These are phyloP conservation scores for Cynoglossus semilaevis DNA, from an alignment of 2,113 vertebrate genomes.

Conservation along the genomic window DNA sequence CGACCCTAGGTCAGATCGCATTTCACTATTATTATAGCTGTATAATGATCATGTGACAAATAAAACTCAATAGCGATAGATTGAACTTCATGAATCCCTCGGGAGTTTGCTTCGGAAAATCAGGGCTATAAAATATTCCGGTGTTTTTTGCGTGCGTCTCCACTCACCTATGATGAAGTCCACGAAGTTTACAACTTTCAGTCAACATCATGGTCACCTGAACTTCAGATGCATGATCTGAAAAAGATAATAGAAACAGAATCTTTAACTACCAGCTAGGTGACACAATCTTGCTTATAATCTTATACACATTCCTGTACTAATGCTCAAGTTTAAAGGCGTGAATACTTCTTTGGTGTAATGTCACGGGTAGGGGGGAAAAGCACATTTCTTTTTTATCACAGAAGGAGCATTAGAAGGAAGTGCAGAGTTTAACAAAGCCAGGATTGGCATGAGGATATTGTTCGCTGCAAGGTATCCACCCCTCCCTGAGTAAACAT, in stretches of 20 bases:
- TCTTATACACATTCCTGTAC: constrained; percentile 11
- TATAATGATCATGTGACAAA: not conserved
- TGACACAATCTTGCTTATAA: too few species aligned
- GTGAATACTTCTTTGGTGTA: constrained; percentile 70
- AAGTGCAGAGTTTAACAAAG: constrained; percentile 56
- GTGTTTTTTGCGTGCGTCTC: too few species aligned
- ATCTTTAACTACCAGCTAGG: too few species aligned
- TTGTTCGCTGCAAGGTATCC: constrained; percentile 57
- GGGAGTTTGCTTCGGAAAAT: too few species aligned
- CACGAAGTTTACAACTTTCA: constrained; percentile 95
- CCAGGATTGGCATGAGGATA: constrained; percentile 54
- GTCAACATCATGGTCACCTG: constrained; percentile 99
- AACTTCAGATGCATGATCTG: constrained; percentile 95
- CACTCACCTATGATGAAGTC: constrained; percentile 94
- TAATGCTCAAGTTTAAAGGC: constrained; percentile 73
- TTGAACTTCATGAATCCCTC: not conserved
- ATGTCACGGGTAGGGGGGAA: constrained; percentile 73
- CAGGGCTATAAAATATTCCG: too few species aligned
- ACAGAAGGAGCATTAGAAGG: constrained; percentile 44
- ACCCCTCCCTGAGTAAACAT: constrained; percentile 61
- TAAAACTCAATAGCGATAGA: too few species aligned
- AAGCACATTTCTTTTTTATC: constrained; percentile 70
- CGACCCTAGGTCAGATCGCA: too few species aligned
- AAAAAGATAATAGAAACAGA: constrained; percentile 26
- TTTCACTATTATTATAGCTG: too few species aligned